These are phyloP conservation scores for Perizoma affinitatum DNA, from an alignment of 2,888 invertebrate species.

Conservation along the genomic window DNA sequence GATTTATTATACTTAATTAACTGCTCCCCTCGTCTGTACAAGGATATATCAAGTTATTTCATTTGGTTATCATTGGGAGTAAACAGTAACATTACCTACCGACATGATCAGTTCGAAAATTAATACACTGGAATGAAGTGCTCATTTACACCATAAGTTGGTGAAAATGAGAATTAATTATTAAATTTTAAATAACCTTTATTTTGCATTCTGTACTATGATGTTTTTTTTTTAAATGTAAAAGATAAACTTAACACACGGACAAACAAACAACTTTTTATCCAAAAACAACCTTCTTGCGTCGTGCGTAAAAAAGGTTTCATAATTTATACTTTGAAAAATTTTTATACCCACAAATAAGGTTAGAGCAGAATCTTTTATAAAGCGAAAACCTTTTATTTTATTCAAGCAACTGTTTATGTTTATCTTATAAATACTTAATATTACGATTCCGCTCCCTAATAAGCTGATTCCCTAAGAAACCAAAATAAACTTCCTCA, in stretches of 20 bases:
- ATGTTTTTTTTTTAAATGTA: no score
- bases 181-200: background rate
- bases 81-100: conserved; percentile 1
- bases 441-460: background rate
- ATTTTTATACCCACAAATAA: no score
- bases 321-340: no score
- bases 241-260: no score
- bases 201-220: background rate
- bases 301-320: no score
- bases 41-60: conserved; percentile 16
- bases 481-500: background rate
- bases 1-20: conserved; percentile 38
- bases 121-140: no score
- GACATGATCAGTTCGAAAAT: no score
- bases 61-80: conserved; percentile 9
- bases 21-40: conserved; percentile 11
- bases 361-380: background rate
- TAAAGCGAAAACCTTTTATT: background rate
- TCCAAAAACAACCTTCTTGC: no score
- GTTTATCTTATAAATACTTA: conserved; percentile 1
- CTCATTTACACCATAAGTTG: no score
- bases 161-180: no score
- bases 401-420: background rate
- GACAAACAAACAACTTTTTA: no score
- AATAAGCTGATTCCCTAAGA: conserved; percentile 2